Evolutionary conservation across 2,113 vertebrate species (phyloP), one percentile per base, ranked within the genome.

Genomic region (Rhea americana): DNA sequence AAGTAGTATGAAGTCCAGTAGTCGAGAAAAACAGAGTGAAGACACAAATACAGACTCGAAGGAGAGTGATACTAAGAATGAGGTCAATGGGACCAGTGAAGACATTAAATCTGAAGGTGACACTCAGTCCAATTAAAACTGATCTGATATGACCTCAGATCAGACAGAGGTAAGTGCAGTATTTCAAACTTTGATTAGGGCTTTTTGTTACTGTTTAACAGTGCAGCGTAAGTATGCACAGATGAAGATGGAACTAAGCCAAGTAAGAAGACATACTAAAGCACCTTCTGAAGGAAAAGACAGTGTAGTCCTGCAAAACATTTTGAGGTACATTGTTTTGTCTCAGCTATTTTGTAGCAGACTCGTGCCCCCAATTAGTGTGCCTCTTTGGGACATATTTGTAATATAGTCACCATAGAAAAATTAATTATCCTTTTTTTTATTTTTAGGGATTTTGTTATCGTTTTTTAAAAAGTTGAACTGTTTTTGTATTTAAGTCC

Each of bases 71-170:
- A 96, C 98, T 96, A 98, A 98, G 98, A 98, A 98, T 96, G 98
- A 99, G 98, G 98, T 99, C 97, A 99, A 99, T 97, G 99, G 99
- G 98, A 98, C 99, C 98, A 98, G 95, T 94, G 98, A 99, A 99
- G 99, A 99, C 98, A 98, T 99, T 98, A 99, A 99, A 98, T 99
- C 99, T 99, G 99, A 99, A 99, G 99, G 99, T 99, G 99, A 99
- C 99, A 99, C 99, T 99, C 99, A 99, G 99, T 99, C 99, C 99
- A 99, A 99, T 99, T 99, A 99, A 99, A 99, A 99, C 99, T 99
- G 99, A 99, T 99, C 99, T 99, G 99, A 99, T 99, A 99, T 98
- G 99, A 99, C 99, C 99, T 99, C 99, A 99, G 99, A 99, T 99
- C 99, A 99, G 99, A 98, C 98, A 98, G 99, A 99, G 99, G 99